These are phyloP conservation scores for Anoplolepis gracilipes DNA, from an alignment of 1,140 invertebrate genomes.

Conservation along the genomic window DNA sequence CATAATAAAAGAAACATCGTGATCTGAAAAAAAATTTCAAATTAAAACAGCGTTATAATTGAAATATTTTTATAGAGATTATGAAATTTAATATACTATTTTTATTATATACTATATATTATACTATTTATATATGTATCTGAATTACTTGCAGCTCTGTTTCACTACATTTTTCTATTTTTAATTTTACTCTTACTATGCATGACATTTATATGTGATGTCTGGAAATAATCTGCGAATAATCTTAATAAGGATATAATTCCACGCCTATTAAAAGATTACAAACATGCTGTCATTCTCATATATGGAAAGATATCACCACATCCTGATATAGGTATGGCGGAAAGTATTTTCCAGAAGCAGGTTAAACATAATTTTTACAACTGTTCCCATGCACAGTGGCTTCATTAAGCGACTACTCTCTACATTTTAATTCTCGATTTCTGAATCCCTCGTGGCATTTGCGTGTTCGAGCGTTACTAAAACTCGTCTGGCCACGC, in stretches of 20 bases:
- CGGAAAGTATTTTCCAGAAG: neutral
- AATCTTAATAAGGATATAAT: neutral
- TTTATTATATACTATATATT: too few species aligned
- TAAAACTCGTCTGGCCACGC: constrained; percentile 7
- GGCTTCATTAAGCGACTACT: neutral
- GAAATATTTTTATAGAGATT: too few species aligned
- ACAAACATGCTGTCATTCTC: neutral
- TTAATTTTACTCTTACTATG: neutral
- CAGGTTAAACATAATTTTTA: neutral
- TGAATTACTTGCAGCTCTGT: neutral
- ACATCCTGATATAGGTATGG: too few species aligned
- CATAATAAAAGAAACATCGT: neutral
- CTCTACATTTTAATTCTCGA: constrained; percentile 6
- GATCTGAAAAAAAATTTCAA: neutral
- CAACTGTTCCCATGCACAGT: neutral
- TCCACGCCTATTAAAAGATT: neutral
- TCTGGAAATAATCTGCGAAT: neutral
- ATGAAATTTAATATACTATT: too few species aligned
- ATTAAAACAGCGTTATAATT: neutral
- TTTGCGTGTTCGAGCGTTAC: constrained; percentile 7
- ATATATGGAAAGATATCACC: neutral
- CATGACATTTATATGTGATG: neutral
- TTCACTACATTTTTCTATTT: neutral
- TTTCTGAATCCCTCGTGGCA: constrained; percentile 20
- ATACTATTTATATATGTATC: too few species aligned